Base-by-base conservation (phyloP, 1,140 invertebrate genomes). In the Zaprionus davidi region DNA sequence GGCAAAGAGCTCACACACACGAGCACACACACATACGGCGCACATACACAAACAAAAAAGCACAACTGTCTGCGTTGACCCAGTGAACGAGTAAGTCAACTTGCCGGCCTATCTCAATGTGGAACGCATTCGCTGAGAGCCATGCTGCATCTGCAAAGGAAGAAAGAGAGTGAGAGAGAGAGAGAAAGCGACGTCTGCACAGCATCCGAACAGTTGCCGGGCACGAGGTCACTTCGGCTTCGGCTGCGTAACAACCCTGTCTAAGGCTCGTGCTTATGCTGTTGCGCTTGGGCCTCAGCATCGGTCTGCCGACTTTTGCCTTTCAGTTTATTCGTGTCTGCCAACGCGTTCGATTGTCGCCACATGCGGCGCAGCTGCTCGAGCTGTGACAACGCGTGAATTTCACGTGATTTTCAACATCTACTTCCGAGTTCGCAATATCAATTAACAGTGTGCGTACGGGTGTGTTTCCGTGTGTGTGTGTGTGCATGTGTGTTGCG, bases 241-340 rank as follows among this genome's bases (percentile, higher is more conserved):
- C 20, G 28, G 53, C 38, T 62, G 57, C 38, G 60, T 59, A 87
- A 90, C 78, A 76, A 65, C 59, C 76, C 81, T 85, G 79, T 72
- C 55, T 59, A 12, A 26, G 3, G 20, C 20, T 22, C 46, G 20
- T 13, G 46, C 46, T 51, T 24, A 51, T 51, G 46, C 46, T 51
- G 85, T 90, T 90, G 85, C 84, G 84, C 84, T 64, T 87, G 67
- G 67, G 58, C n/a, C 17, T 34, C 31, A 49, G 59, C 66, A 70
- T 73, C 64, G 56, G 53, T 28, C 75, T 69, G 75, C 72, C 79
- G 71, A 79, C 82, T 41, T 70, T 71, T 77, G 62, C 31, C 9
- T 34, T 79, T 91, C 60, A 92, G 91, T 92, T 80, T 56, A 79
- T 76, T 86, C 87, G 91, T 90, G 87, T 86, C 87, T 82, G 80